Conservation (phyloP, 2,888 invertebrate genomes). For the Flabesymbios commensalis region DNA sequence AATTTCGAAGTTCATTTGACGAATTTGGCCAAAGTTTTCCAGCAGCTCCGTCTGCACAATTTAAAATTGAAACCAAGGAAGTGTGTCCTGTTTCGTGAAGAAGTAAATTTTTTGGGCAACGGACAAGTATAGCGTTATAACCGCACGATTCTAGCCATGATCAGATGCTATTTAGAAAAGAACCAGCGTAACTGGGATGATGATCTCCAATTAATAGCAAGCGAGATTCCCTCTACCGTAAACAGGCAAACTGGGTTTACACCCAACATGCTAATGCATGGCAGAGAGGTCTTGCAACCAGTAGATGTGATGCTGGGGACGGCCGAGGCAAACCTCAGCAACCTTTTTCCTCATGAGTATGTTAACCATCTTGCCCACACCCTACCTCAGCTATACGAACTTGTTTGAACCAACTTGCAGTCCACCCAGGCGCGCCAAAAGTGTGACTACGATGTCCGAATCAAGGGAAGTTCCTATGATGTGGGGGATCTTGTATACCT, state of each 20-base stretch:
- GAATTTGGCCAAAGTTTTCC: background rate
- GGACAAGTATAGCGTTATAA: conserved; percentile 23
- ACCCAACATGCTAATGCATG: background rate
- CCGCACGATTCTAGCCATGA: background rate
- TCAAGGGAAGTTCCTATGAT: background rate
- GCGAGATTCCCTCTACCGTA: background rate
- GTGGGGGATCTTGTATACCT: background rate
- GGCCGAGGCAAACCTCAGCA: background rate
- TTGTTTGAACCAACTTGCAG: background rate
- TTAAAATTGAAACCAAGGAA: conserved; percentile 1
- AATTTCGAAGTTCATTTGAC: background rate
- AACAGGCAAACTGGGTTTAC: conserved; percentile 1
- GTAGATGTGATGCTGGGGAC: background rate
- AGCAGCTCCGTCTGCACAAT: background rate
- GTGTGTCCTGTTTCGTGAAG: background rate
- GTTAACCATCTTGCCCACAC: background rate
- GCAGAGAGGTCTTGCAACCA: background rate
- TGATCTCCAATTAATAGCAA: background rate
- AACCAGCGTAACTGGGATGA: background rate
- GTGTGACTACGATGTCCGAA: background rate
- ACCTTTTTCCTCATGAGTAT: background rate
- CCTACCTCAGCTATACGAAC: background rate
- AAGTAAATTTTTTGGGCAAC: conserved; percentile 13
- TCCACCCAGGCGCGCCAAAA: background rate
- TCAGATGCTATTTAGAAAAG: background rate